These are phyloP conservation scores for Ammospiza caudacuta DNA, from an alignment of 2,113 vertebrate species.

Conservation along the genomic window DNA sequence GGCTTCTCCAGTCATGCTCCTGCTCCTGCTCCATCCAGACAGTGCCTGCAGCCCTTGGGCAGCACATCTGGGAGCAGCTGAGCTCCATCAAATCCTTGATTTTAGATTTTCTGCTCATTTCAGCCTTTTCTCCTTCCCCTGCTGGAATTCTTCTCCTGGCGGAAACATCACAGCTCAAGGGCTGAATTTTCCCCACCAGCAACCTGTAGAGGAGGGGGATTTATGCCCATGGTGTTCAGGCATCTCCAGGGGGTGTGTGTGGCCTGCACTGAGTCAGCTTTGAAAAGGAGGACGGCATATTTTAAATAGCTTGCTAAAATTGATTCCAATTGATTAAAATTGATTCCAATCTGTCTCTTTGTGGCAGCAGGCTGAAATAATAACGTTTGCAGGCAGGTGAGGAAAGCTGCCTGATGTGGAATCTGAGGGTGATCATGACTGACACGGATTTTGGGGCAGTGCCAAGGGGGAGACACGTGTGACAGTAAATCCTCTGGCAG, in stretches of 20 bases:
- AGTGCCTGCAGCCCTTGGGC: not conserved
- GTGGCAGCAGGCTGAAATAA: conserved; percentile 11
- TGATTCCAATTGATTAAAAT: not conserved
- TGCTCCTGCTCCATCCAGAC: not conserved
- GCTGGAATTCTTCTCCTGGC: not conserved
- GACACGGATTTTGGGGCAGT: not conserved
- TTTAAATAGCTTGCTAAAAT: conserved; percentile 17
- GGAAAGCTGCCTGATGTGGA: conserved; percentile 42
- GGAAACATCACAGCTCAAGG: not conserved
- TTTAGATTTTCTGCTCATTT: not conserved
- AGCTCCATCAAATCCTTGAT: not conserved
- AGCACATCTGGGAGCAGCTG: not conserved
- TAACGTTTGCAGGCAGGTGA: conserved; percentile 24
- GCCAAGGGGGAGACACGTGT: not conserved
- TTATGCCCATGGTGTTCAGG: not conserved
- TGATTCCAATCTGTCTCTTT: not conserved
- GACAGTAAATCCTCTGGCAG: conserved; percentile 13
- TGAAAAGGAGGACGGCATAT: not conserved
- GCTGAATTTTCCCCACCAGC: not conserved
- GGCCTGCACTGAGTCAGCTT: not conserved
- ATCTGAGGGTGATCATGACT: not conserved
- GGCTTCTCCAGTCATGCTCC: not conserved
- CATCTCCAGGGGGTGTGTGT: not conserved
- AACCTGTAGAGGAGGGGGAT: not conserved
- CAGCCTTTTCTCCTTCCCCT: not conserved